Percentiles rank a stretch among this genome's conserved stretches.
phyloP scores from a whole-genome alignment of 2,113 vertebrate species.

The Fulica atra region DNA sequence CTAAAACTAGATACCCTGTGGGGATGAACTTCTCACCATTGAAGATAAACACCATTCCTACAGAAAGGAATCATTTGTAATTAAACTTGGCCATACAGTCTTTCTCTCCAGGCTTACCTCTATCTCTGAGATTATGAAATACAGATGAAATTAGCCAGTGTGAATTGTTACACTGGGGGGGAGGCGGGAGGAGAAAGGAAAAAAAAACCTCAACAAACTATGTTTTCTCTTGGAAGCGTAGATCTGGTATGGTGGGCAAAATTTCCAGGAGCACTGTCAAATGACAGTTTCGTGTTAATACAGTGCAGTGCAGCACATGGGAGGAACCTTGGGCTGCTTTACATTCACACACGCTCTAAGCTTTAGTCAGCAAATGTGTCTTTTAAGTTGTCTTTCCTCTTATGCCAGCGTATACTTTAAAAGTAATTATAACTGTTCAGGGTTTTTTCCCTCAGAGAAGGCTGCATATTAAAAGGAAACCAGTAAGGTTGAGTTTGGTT shows the following conservation, averaged over 20 bases:
- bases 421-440: neutral
- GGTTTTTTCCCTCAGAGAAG: neutral
- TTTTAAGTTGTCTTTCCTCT: slow-evolving; percentile 6
- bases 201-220: neutral
- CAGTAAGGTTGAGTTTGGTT: neutral
- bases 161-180: neutral
- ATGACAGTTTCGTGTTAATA: neutral
- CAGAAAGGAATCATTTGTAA: neutral
- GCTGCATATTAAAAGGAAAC: neutral
- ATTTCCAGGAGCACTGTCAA: neutral
- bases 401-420: neutral
- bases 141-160: neutral
- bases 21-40: neutral
- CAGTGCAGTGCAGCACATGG: neutral
- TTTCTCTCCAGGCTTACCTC: neutral
- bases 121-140: neutral
- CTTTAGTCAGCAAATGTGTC: neutral
- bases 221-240: neutral
- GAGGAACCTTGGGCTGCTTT: neutral
- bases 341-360: neutral
- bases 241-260: neutral
- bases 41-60: neutral
- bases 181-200: too few relatives aligned
- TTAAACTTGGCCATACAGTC: neutral
- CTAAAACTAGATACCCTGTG: neutral